Percentiles rank a stretch among this genome's conserved stretches.
These are phyloP conservation scores for Beaufortia kweichowensis DNA, from an alignment of 2,113 vertebrate species.

Conservation along the genomic window DNA sequence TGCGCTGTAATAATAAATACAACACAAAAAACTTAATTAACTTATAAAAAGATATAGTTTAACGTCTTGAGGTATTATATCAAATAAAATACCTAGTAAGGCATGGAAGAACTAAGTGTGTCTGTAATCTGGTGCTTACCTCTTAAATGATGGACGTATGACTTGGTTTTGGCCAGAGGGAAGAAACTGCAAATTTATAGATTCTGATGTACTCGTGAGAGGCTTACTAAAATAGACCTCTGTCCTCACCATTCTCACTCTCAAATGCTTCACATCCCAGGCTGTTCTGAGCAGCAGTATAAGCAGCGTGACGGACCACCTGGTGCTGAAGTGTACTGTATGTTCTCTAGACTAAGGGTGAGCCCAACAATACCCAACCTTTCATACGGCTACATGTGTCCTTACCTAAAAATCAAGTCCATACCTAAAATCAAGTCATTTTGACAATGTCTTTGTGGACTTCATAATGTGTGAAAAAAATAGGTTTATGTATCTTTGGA, in stretches of 20 bases:
- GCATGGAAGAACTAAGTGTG: too few species aligned
- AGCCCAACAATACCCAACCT: background rate
- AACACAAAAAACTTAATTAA: background rate
- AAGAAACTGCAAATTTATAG: conserved; percentile 52
- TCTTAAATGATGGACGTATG: conserved; percentile 8
- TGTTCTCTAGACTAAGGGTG: conserved; percentile 40
- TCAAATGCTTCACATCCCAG: conserved; percentile 26
- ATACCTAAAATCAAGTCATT: too few species aligned
- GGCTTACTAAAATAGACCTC: conserved; percentile 56
- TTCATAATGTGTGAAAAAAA: too few species aligned
- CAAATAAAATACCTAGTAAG: too few species aligned
- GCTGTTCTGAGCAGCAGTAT: background rate
- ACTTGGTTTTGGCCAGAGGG: conserved; percentile 1
- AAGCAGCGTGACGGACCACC: background rate
- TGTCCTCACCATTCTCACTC: conserved; percentile 8
- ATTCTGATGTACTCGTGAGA: conserved; percentile 57
- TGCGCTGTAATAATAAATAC: background rate
- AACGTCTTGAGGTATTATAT: too few species aligned
- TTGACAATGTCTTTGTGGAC: too few species aligned
- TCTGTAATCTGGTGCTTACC: conserved; percentile 32
- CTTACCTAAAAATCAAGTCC: too few species aligned
- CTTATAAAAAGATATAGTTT: too few species aligned
- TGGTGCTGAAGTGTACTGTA: conserved; percentile 3
- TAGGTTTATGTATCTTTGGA: too few species aligned
- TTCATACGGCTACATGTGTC: background rate